Conservation (phyloP, 2,797 vertebrate genomes). For the Pangasius krempfi region DNA sequence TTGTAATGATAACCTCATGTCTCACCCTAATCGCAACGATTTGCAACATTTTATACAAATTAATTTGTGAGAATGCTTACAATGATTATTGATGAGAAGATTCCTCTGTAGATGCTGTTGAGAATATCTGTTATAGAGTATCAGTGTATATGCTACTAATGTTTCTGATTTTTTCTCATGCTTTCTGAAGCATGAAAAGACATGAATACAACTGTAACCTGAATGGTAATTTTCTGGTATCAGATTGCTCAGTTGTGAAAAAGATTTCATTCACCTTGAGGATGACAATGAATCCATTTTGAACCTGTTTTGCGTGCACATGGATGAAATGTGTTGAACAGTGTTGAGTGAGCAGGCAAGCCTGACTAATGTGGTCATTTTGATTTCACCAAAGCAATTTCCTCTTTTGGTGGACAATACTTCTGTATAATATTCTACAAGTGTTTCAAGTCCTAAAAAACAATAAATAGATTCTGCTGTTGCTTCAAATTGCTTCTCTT, state of each 20-base stretch:
- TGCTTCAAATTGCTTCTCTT: not conserved
- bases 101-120: not conserved
- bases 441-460: not conserved
- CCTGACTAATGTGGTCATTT: not conserved
- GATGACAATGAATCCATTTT: not conserved
- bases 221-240: not conserved
- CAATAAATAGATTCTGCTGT: not conserved
- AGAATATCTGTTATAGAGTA: not conserved
- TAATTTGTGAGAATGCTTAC: no score
- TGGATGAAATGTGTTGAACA: not conserved
- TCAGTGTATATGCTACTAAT: not conserved
- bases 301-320: not conserved
- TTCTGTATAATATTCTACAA: not conserved
- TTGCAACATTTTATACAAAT: not conserved
- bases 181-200: not conserved
- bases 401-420: not conserved
- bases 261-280: not conserved
- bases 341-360: not conserved
- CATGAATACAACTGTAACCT: not conserved
- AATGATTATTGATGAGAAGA: no score
- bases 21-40: no score
- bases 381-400: not conserved
- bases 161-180: not conserved
- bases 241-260: not conserved
- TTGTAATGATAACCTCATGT: no score